Evolutionary conservation across 1,140 invertebrate genomes (phyloP), one percentile per base, ranked within the genome.

Genomic region (Brachionus rotundiformis): DNA sequence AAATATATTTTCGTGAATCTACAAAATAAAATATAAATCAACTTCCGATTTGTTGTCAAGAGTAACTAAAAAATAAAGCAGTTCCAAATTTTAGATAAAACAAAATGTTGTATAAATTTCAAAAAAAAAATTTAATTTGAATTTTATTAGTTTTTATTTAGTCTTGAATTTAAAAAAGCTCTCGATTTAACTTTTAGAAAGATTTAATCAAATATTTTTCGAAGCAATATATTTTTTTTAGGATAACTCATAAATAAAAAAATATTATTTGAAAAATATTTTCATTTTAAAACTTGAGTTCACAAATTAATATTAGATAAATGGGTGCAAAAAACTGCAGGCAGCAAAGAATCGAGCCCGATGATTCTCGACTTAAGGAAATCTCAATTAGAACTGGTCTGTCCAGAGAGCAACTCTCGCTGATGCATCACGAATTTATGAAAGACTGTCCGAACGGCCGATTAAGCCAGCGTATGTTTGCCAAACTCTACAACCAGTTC

Each of bases 371-470:
- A 19, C 16, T 73, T 4, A 73, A 73, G 44, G 68, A 73, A 11
- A 41, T 73, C 36, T 44, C 39, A 13, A 44, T 25, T 25, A 73
- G 25, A 73, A 73, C 68, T 3, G 39, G 39, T 5, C 10, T 73
- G 23, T 39, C n/a, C 36, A 73, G 44, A 73, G 68, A 73, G n/a
- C 36, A 73, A 11, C 13, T 73, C 2, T 44, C 25, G 25, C 7
- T 44, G 4, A 73, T 73, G 68, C 68, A 73, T 27, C 19, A 44
- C 7, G 68, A 73, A 13, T 73, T 73, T 44, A 11, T 44, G 41
- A 41, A 25, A 8, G 76, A 79, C 36, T 79, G 76, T 79, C 76
- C 76, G 1, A 63, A 54, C 59, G 76, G 76, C 19, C 49, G 54
- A 39, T 41, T 79, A 19, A 41, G 16, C 11, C 8, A 41, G 16